Percentiles rank a stretch among this genome's conserved stretches.
Evolutionary conservation across 2,113 vertebrate genomes (phyloP).

Genomic region (Vireo altiloquus): DNA sequence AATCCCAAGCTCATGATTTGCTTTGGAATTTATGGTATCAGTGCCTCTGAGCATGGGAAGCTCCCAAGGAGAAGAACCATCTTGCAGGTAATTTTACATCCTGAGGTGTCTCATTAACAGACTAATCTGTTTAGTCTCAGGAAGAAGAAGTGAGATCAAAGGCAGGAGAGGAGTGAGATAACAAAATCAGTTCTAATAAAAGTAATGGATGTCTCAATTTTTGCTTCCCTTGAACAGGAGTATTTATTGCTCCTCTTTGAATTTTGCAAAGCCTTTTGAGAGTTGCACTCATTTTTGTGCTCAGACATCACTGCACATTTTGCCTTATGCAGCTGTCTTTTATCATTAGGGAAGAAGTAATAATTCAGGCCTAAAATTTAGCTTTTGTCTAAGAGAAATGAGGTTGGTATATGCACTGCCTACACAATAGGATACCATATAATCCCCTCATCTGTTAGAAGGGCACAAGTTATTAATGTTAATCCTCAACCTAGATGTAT

Average conservation of each 20-base stretch:
- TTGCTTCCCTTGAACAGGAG: neutral
- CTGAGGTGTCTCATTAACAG: neutral
- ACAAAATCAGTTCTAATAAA: slow-evolving; percentile 4
- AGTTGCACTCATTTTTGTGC: neutral
- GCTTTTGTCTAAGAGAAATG: slow-evolving; percentile 23
- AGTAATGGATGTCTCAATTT: neutral
- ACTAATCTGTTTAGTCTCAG: neutral
- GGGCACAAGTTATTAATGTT: slow-evolving; percentile 6
- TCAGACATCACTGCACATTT: neutral
- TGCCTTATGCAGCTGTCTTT: neutral
- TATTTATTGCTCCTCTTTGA: neutral
- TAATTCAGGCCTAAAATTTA: neutral
- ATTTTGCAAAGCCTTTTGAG: slow-evolving; percentile 10
- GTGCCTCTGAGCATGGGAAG: neutral
- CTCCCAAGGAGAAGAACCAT: neutral
- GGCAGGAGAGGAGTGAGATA: neutral
- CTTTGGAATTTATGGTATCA: neutral
- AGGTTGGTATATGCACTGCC: slow-evolving; percentile 20
- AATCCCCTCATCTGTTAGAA: slow-evolving; percentile 37
- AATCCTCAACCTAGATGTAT: slow-evolving; percentile 32
- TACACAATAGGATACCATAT: neutral
- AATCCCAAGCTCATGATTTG: neutral
- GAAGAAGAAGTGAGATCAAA: neutral
- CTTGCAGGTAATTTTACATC: neutral
- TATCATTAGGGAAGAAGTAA: neutral